These are phyloP conservation scores for Nomada hirtipes DNA, from an alignment of 2,888 invertebrate genomes.

Conservation along the genomic window DNA sequence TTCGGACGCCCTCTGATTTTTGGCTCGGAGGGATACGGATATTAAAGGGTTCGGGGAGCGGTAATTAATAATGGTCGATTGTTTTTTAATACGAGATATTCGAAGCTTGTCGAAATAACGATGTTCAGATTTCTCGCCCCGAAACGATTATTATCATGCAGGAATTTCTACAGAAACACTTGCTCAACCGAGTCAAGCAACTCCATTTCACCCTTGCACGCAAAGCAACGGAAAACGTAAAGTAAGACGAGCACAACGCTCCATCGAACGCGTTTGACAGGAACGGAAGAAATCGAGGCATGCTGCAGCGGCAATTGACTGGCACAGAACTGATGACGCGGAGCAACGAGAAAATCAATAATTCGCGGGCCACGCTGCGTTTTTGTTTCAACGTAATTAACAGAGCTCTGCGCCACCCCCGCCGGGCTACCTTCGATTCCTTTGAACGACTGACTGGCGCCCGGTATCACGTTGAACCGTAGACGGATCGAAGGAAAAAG, in stretches of 20 bases:
- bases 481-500: slow-evolving; percentile 46
- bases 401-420: neutral
- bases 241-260: neutral
- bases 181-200: too few relatives aligned
- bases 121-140: too few relatives aligned
- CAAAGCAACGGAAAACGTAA: neutral
- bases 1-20: too few relatives aligned
- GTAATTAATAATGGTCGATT: too few relatives aligned
- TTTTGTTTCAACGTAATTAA: slow-evolving; percentile 53
- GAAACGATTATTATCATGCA: too few relatives aligned
- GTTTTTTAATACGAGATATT: too few relatives aligned
- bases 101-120: too few relatives aligned
- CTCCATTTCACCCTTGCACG: too few relatives aligned
- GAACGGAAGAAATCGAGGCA: neutral
- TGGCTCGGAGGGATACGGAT: too few relatives aligned
- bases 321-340: neutral
- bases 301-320: neutral
- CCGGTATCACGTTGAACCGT: slow-evolving; percentile 28
- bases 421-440: slow-evolving; percentile 44
- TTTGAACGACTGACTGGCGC: slow-evolving; percentile 54
- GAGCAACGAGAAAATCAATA: slow-evolving; percentile 21
- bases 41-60: too few relatives aligned
- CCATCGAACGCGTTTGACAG: neutral
- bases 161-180: too few relatives aligned
- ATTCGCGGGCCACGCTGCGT: slow-evolving; percentile 19